Evolutionary conservation across 2,888 invertebrate genomes (phyloP), one percentile per base, ranked within the genome.

Genomic region (Boloria euphrosyne): DNA sequence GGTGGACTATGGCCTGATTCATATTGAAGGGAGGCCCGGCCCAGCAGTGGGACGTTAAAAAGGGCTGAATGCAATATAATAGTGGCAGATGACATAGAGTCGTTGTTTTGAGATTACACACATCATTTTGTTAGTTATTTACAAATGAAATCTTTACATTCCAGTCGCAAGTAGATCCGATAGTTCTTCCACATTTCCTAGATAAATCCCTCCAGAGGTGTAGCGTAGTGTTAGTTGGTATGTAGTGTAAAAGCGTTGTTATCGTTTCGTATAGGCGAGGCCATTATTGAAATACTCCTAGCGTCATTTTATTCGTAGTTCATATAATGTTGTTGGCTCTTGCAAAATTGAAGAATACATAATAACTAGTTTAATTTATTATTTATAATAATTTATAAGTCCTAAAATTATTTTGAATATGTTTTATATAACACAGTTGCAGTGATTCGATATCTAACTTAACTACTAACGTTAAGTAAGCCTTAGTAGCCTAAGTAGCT

Each of bases 181-280:
- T 83, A 83, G 82, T 75, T 83, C 82, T 84, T 85, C 85, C 84
- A 84, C 79, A 77, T 80, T 71, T 80, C 82, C 80, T 80, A 81
- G 82, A 83, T 81, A 86, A 90, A 84, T 90, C 90, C 90, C 89
- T 91, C 90, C 90, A 89, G 78, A 71, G 78, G 83, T 80, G 78
- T 87, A 87, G 84, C 81, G 79, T 86, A 84, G 81, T 75, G 73
- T 62, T 71, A 57, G 57, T 22, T 46, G 16, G 22, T 66, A 68
- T 13, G 51, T 59, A 65, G 58, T 13, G 44, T 27, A 49, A 49
- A 50, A 53, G 51, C 46, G 52, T 53, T 50, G 64, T 59, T 61
- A 61, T 87, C 71, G 80, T 87, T 89, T 84, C 76, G 75, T 80
- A 75, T 85, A 86, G 88, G 85, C 88, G 86, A 89, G 87, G 87